Conservation (phyloP, 2,888 invertebrate species). For the Oxycera nigricornis region DNA sequence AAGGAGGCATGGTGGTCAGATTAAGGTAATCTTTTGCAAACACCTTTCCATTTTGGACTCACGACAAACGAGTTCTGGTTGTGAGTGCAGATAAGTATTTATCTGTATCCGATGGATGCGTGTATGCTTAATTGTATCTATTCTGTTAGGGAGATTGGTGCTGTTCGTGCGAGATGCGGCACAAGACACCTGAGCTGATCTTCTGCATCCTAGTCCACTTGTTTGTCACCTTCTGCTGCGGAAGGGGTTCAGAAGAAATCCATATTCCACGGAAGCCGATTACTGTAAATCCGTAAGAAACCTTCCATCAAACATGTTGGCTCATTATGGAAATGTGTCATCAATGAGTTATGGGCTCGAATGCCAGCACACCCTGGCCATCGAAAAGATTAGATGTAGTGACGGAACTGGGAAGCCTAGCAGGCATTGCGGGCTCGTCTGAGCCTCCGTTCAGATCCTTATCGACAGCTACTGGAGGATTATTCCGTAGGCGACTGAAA, state of each 20-base stretch:
- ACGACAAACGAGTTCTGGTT: background rate
- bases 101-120: background rate
- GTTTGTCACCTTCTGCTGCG: background rate
- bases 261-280: slow-evolving; percentile 39
- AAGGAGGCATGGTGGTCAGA: background rate
- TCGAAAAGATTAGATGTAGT: background rate
- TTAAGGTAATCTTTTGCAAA: slow-evolving; percentile 15
- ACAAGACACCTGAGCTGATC: slow-evolving; percentile 16
- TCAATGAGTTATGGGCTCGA: slow-evolving; percentile 33
- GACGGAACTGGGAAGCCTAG: slow-evolving; percentile 39
- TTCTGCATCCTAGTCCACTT: background rate
- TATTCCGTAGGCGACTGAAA: slow-evolving; percentile 30
- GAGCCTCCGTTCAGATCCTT: slow-evolving; percentile 33
- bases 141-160: background rate
- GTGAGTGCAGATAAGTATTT: background rate
- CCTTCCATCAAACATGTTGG: slow-evolving; percentile 31
- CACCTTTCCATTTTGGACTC: background rate
- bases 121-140: slow-evolving; percentile 22
- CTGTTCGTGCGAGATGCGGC: background rate
- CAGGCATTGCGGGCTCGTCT: slow-evolving; percentile 36
- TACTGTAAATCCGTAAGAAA: slow-evolving; percentile 37
- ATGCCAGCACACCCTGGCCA: background rate
- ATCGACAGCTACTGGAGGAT: slow-evolving; percentile 34
- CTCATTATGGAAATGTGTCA: slow-evolving; percentile 39
- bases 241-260: background rate